phyloP scores from a whole-genome alignment of 2,888 invertebrate species.

The Lochmaea capreae region DNA sequence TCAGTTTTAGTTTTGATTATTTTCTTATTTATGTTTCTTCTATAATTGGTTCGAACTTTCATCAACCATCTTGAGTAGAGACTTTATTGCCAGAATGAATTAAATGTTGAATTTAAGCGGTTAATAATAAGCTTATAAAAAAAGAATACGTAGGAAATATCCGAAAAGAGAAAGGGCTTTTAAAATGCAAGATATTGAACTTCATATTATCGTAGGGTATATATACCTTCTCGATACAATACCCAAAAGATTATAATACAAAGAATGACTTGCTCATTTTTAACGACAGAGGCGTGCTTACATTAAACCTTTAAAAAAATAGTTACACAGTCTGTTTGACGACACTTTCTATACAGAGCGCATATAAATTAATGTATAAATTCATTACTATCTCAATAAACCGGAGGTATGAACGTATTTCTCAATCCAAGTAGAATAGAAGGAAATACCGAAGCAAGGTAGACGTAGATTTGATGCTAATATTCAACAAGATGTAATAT shows the following conservation, averaged over 20 bases:
- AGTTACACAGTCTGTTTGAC: not conserved
- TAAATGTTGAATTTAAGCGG: slow-evolving; percentile 31
- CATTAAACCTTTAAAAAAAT: not conserved
- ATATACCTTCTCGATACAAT: slow-evolving; percentile 35
- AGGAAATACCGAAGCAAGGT: too few species aligned
- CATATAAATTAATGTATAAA: too few species aligned
- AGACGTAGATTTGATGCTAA: too few species aligned
- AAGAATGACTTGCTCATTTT: slow-evolving; percentile 36
- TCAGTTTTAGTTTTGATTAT: too few species aligned
- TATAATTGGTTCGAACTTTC: too few species aligned
- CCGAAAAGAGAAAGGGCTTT: slow-evolving; percentile 18
- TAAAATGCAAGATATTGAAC: slow-evolving; percentile 26
- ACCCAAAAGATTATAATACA: slow-evolving; percentile 39
- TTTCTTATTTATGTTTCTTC: too few species aligned
- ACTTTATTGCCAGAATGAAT: not conserved
- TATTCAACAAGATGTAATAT: too few species aligned
- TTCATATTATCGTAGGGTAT: slow-evolving; percentile 38
- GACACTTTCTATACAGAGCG: too few species aligned
- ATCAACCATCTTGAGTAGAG: not conserved
- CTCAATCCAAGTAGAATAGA: too few species aligned
- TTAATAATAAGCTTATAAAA: slow-evolving; percentile 30
- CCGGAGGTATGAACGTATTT: too few species aligned
- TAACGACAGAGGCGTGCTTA: slow-evolving; percentile 17
- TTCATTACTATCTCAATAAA: too few species aligned
- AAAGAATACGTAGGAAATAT: slow-evolving; percentile 11